These are phyloP conservation scores for Alentia gelatinosa DNA, from an alignment of 2,888 invertebrate species.

Conservation along the genomic window DNA sequence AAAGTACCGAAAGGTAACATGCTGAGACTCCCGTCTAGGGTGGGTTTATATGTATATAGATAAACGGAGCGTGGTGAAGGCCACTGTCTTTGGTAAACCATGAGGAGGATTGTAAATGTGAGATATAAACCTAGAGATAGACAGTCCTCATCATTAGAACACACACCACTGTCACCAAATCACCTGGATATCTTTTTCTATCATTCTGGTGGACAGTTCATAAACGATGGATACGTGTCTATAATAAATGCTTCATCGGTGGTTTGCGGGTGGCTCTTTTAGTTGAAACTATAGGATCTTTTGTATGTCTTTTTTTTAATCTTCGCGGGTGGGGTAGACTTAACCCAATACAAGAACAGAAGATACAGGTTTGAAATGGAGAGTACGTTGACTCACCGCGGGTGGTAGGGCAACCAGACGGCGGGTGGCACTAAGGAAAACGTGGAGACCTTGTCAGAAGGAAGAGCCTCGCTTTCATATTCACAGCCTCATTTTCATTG, in stretches of 20 bases:
- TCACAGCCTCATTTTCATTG: conserved; percentile 20
- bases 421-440: conserved; percentile 42
- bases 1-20: background rate
- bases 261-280: no score
- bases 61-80: no score
- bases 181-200: background rate
- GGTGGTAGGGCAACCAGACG: conserved; percentile 9
- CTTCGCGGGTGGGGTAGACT: background rate
- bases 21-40: background rate
- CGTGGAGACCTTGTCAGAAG: conserved; percentile 41
- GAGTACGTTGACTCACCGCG: conserved; percentile 46
- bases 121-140: background rate
- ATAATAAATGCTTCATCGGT: no score
- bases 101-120: background rate
- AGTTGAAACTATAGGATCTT: background rate
- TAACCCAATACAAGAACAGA: background rate
- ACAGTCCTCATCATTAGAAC: background rate
- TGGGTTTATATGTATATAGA: background rate
- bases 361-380: background rate
- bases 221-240: no score
- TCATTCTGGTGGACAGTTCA: no score
- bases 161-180: background rate
- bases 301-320: background rate
- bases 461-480: conserved; percentile 33
- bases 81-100: no score